phyloP scores from a whole-genome alignment of 2,888 invertebrate genomes.

The Drosophila ustulata region DNA sequence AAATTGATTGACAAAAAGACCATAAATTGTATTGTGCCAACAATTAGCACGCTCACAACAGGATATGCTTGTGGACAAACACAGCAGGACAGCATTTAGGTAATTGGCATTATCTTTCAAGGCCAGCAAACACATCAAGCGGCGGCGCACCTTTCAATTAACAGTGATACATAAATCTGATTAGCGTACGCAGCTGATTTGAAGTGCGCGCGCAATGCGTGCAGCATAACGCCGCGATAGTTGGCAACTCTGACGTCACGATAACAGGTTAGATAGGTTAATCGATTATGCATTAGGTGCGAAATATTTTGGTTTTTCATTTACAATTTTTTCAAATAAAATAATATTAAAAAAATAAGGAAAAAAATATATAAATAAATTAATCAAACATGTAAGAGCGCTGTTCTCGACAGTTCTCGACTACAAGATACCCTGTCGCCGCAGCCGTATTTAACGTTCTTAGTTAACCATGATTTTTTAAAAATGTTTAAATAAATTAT shows the following conservation, averaged over 20 bases:
- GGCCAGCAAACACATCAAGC: constrained; percentile 5
- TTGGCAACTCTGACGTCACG: neutral
- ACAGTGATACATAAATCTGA: constrained; percentile 19
- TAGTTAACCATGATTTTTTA: too few species aligned
- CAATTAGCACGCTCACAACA: constrained; percentile 42
- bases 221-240: neutral
- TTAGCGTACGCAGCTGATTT: constrained; percentile 24
- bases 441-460: too few species aligned
- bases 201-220: neutral
- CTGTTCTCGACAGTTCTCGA: too few species aligned
- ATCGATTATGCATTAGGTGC: constrained; percentile 1
- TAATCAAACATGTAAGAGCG: too few species aligned
- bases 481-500: too few species aligned
- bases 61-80: constrained; percentile 35
- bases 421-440: too few species aligned
- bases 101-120: constrained; percentile 33
- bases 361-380: too few species aligned
- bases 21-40: constrained; percentile 28
- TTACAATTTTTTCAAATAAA: too few species aligned
- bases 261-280: constrained; percentile 26
- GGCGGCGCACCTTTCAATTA: constrained; percentile 39
- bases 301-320: too few species aligned
- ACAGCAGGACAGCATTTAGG: constrained; percentile 12
- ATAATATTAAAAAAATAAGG: too few species aligned
- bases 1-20: constrained; percentile 41